Base-by-base conservation (phyloP, 2,888 invertebrate species). In the Protodeltote pygarga region DNA sequence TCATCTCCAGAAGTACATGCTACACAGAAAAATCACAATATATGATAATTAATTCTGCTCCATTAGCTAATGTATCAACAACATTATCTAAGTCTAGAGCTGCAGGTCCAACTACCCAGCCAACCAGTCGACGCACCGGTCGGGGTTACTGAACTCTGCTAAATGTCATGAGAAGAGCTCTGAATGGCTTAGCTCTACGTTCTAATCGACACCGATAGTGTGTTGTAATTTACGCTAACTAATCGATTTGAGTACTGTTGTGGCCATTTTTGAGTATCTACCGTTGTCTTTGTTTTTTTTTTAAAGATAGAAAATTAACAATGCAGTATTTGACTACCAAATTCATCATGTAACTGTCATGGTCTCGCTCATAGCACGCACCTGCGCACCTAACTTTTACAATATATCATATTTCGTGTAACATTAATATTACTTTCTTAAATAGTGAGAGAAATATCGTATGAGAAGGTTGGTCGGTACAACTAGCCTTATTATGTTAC, bases 141-240 rank as follows among this genome's bases (percentile, higher is more conserved):
- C 23, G 28, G 71, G 65, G 53, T 68, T 37, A 38, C 41, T 63
- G 65, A 61, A 65, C 50, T 17, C 45, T 15, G 55, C 47, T 59
- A 73, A 77, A 77, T 77, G 78, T 74, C 75, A 72, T 73, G 77
- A 62, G 72, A 75, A 73, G 39, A 49, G 47, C 32, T 40, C 39
- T 19, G 35, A 44, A 24, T 6, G 28, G 35, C 11, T 17, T 29
- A 34, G n/a, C n/a, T n/a, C n/a, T 37, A 53, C 37, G 34, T 52
- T 38, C 33, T 62, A 60, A 39, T 44, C 24, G 58, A 49, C 42
- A 29, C 60, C 41, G 40, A 46, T 41, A 15, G 38, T 55, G 19
- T 33, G 20, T 35, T 24, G 50, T 60, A 45, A 60, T 50, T 51
- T 51, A 46, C 45, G 33, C 44, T 41, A 37, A 51, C 51, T 38